Evolutionary conservation across 2,888 invertebrate genomes (phyloP).

Genomic region (Sialis lutaria): DNA sequence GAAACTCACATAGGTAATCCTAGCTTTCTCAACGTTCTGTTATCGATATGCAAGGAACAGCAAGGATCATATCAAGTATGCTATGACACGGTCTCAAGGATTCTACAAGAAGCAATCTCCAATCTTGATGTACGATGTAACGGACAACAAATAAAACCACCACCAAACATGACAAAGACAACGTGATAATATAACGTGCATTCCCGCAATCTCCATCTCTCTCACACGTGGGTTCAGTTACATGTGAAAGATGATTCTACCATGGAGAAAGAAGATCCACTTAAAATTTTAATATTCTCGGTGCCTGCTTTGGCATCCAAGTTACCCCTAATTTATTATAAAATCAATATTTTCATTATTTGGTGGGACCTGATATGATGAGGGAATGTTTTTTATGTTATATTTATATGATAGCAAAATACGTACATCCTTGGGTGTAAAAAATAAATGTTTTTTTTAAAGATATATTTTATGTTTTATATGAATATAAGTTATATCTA

Average conservation of each 20-base stretch:
- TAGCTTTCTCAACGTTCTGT: background rate
- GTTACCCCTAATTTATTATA: conserved; percentile 6
- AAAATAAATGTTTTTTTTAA: background rate
- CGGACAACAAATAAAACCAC: too few relatives aligned
- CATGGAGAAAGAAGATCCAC: conserved; percentile 5
- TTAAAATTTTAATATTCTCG: conserved; percentile 7
- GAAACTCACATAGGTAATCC: too few relatives aligned
- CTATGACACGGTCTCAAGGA: background rate
- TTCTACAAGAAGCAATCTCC: background rate
- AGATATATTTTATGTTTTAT: background rate
- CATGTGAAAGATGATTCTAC: background rate
- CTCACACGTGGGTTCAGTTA: background rate
- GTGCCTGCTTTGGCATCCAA: conserved; percentile 5
- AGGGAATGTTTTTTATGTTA: background rate
- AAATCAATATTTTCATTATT: conserved; percentile 7
- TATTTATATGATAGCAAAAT: background rate
- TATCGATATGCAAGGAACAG: background rate
- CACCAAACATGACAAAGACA: too few relatives aligned
- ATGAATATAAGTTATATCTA: background rate
- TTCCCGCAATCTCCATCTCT: background rate
- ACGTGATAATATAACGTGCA: background rate
- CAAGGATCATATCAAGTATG: background rate
- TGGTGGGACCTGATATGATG: background rate
- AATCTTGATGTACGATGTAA: background rate
- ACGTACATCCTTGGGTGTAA: background rate